Conservation (phyloP, 2,888 invertebrate species). For the Leptura quadrifasciata region DNA sequence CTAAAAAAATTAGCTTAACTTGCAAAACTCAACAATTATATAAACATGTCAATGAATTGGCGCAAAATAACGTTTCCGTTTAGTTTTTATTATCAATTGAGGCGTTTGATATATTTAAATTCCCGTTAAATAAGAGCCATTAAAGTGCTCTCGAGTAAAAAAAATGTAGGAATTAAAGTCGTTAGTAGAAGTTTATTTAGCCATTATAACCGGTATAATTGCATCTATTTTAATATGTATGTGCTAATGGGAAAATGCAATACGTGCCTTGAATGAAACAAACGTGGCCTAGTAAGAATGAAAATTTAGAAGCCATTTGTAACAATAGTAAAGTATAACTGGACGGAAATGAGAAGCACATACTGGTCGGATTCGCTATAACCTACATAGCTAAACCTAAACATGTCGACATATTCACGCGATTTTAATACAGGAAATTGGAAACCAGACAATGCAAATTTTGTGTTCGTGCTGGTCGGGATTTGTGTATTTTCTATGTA, state of each 20-base stretch:
- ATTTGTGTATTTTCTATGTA: slow-evolving; percentile 61
- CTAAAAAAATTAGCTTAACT: no score
- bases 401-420: slow-evolving; percentile 58
- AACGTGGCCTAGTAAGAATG: slow-evolving; percentile 59
- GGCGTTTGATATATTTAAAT: slow-evolving; percentile 4
- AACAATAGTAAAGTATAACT: slow-evolving; percentile 65
- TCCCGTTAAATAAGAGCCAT: slow-evolving; percentile 16
- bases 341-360: slow-evolving; percentile 68
- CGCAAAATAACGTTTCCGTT: no score
- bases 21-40: no score
- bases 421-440: slow-evolving; percentile 69
- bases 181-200: slow-evolving; percentile 65
- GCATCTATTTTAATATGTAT: slow-evolving; percentile 67
- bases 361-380: slow-evolving; percentile 46
- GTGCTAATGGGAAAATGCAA: slow-evolving; percentile 66
- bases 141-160: slow-evolving; percentile 9
- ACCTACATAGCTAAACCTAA: slow-evolving; percentile 50
- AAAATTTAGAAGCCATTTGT: slow-evolving; percentile 56
- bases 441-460: slow-evolving; percentile 70
- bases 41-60: no score
- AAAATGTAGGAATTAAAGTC: slow-evolving; percentile 57
- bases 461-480: slow-evolving; percentile 51
- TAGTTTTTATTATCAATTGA: neutral
- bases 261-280: slow-evolving; percentile 67
- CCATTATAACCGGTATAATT: slow-evolving; percentile 66